A percentile compares a stretch with the other conserved stretches of the same genome.
These are phyloP conservation scores for Marronus borbonicus DNA, from an alignment of 2,888 invertebrate genomes.

Conservation along the genomic window DNA sequence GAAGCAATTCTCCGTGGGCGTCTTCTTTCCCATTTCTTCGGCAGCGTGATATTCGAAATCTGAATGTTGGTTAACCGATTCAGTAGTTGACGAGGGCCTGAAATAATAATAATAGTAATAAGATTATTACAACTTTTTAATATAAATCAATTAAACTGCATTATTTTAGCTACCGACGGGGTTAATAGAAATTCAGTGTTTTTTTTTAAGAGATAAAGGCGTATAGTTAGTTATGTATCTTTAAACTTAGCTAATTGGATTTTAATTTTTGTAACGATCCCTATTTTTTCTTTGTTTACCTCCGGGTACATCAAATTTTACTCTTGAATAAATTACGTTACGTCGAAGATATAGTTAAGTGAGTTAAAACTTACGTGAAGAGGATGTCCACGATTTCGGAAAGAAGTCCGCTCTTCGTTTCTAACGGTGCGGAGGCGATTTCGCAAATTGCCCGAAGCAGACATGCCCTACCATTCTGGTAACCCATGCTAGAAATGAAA, in stretches of 20 bases:
- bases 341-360: too few relatives aligned
- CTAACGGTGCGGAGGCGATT: slow-evolving; percentile 79
- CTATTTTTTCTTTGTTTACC: too few relatives aligned
- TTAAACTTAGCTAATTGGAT: too few relatives aligned
- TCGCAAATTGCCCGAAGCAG: slow-evolving; percentile 85
- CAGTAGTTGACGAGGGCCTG: slow-evolving; percentile 82
- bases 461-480: slow-evolving; percentile 78
- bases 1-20: slow-evolving; percentile 70
- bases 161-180: too few relatives aligned
- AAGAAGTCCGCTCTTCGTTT: slow-evolving; percentile 78
- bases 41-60: slow-evolving; percentile 84
- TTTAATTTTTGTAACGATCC: too few relatives aligned
- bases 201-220: too few relatives aligned
- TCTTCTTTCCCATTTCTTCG: slow-evolving; percentile 77
- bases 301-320: neutral
- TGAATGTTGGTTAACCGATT: slow-evolving; percentile 76
- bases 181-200: too few relatives aligned
- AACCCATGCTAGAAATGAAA: slow-evolving; percentile 73
- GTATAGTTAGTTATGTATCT: too few relatives aligned
- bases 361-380: slow-evolving; percentile 75
- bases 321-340: neutral
- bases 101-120: slow-evolving; percentile 53
- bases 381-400: slow-evolving; percentile 82
- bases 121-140: too few relatives aligned
- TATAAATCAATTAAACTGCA: too few relatives aligned